These are phyloP conservation scores for Formica selysi DNA, from an alignment of 1,140 invertebrate species.

Conservation along the genomic window DNA sequence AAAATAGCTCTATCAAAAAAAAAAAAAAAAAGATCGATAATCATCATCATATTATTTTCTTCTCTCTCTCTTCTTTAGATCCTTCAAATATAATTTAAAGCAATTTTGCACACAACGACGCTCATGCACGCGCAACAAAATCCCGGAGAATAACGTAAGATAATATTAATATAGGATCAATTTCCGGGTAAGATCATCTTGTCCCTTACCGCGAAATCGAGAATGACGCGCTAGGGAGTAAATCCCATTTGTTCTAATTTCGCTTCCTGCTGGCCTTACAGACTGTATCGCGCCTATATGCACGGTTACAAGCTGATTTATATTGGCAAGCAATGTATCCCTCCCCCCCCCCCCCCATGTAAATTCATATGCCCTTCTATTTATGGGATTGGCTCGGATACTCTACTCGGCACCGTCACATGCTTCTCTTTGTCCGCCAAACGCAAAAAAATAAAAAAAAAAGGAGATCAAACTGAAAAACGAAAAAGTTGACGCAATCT, in stretches of 20 bases:
- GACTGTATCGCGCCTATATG: conserved; percentile 13
- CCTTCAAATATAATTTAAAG: conserved; percentile 2
- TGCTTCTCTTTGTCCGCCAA: not conserved
- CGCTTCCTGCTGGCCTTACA: not conserved
- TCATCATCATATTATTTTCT: not conserved
- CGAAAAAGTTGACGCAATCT: not conserved
- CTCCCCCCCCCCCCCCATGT: not conserved
- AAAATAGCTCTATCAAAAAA: not conserved
- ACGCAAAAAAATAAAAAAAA: not conserved
- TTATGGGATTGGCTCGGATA: not conserved
- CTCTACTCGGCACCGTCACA: not conserved
- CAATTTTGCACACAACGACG: not conserved
- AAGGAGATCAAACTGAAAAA: not conserved
- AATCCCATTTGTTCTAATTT: conserved; percentile 42
- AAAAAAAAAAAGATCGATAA: conserved; percentile 8
- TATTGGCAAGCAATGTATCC: not conserved
- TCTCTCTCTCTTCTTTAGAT: not conserved
- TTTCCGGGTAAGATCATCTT: not conserved
- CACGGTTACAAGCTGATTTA: conserved; percentile 6
- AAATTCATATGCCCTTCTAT: not conserved
- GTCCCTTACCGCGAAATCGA: conserved; percentile 10
- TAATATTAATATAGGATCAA: conserved; percentile 20
- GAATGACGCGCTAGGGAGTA: conserved; percentile 20
- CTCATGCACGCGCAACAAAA: not conserved
- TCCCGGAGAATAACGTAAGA: not conserved